Base-by-base conservation (phyloP, 2,113 vertebrate species). In the Noturus placidus region DNA sequence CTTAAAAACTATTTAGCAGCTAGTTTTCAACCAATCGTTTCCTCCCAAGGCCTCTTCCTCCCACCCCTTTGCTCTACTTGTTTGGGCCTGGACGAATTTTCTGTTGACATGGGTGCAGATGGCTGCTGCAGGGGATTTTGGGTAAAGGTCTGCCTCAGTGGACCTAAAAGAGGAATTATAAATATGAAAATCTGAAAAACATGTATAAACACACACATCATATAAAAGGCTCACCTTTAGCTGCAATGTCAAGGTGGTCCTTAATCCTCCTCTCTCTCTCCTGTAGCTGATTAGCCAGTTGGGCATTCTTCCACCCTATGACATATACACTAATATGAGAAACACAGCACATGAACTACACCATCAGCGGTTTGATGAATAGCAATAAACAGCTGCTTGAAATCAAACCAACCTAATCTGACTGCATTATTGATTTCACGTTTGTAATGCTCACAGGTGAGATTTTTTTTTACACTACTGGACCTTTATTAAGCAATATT, bases 271-370 rank as follows among this genome's bases (percentile, higher is more conserved):
- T 87, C 27, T 97, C 96, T 3, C 96, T 94, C 79, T 97, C 95
- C n/a, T 94, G 88, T 88, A 97, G 90, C 92, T 96, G 95, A 15
- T 96, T 94, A 15, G 93, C 94, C 52, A 96, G 50, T 86, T 97
- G 94, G 2, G 95, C 96, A 0, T 97, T 96, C 81, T 96, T 96
- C 97, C 97, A 98, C 25, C 96, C 97, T 98, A 89, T 10, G 20
- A 74, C 0, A 61, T 4, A 84, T 33, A n/a, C n/a, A 8, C 19
- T n/a, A 78, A 87, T 52, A 52, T 79, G 30, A 70, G 76, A 33
- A 8, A 35, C 19, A 82, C 46, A 84, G 30, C 8, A 81, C 35
- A 57, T 14, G 27, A 15, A 72, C 15, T 27, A 4, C 6, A 11
- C 2, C 25, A 69, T 20, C 42, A 65, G 4, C 4, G 6, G 85